Base-by-base conservation (phyloP, 2,797 vertebrate species). In the Lepus townsendii region DNA sequence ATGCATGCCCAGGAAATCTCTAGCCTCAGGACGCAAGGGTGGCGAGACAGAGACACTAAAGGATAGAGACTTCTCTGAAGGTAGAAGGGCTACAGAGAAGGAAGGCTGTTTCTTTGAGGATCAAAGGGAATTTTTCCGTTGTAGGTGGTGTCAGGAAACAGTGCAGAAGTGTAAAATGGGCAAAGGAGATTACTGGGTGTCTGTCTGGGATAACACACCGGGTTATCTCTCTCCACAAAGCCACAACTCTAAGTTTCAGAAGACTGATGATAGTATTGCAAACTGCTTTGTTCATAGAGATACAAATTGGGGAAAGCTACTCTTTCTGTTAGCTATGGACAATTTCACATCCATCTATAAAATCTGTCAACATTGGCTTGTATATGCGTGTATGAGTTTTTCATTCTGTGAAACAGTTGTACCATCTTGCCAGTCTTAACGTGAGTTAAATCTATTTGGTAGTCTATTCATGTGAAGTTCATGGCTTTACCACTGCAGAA, bases 61-160 rank as follows among this genome's bases (percentile, higher is more conserved):
- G 66, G 65, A 38, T 47, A 42, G 57, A 77, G 30, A 47, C 38
- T n/a, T 2, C 50, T n/a, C 30, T 2, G 1, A 84, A 54, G 9
- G 2, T 11, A 5, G 88, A 82, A 60, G 32, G 8, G 24, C 30
- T 85, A 1, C 7, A n/a, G 9, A 65, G 20, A 19, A 19, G 17
- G 35, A 19, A 78, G 42, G 9, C 4, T 57, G 19, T 78, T 84
- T 80, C 38, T 85, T 35, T 91, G 69, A 88, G 42, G 60, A 94
- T 57, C 38, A 76, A 83, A 91, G 54, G 77, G 75, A 80, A 82
- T 38, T 24, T 88, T 84, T 88, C 65, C n/a, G n/a, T 88, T 73
- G 7, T 38, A 82, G 83, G 8, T 76, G 42, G 19, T 47, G 7
- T 88, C 65, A 79, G 27, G 38, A 93, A 95, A 77, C 63, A 73